These are phyloP conservation scores for Drosophila baimaii DNA, from an alignment of 1,140 invertebrate genomes.

Conservation along the genomic window DNA sequence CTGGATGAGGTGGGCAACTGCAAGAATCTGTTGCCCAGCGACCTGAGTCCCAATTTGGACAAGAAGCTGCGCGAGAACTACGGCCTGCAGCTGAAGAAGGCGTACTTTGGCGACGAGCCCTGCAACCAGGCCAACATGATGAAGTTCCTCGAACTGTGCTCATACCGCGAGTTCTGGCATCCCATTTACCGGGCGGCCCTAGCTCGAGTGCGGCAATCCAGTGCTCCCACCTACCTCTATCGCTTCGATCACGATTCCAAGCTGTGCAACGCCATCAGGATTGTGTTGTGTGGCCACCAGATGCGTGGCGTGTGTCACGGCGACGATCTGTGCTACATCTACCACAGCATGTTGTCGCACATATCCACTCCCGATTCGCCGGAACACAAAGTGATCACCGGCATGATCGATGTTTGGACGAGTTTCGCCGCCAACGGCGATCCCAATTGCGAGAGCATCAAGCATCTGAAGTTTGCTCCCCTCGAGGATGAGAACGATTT, in stretches of 20 bases:
- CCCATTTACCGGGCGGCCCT: slow-evolving; percentile 81
- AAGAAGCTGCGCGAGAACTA: slow-evolving; percentile 59
- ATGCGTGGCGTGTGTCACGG: slow-evolving; percentile 86
- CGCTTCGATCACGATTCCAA: slow-evolving; percentile 84
- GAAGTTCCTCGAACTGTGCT: slow-evolving; percentile 75
- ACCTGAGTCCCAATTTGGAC: slow-evolving; percentile 57
- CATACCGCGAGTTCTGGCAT: slow-evolving; percentile 84
- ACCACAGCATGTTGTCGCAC: slow-evolving; percentile 84
- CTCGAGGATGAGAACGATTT: slow-evolving; percentile 62
- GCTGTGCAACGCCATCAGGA: slow-evolving; percentile 70
- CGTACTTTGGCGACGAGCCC: slow-evolving; percentile 68
- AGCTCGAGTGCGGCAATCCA: slow-evolving; percentile 61
- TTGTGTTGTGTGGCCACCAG: slow-evolving; percentile 70
- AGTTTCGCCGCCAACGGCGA: slow-evolving; percentile 84
- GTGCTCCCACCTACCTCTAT: slow-evolving; percentile 84
- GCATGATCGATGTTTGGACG: slow-evolving; percentile 85
- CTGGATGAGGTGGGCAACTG: slow-evolving; percentile 72
- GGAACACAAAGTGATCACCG: slow-evolving; percentile 78
- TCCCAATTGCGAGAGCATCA: slow-evolving; percentile 73
- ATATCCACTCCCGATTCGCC: slow-evolving; percentile 72
- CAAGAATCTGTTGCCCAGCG: slow-evolving; percentile 65
- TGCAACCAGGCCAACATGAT: slow-evolving; percentile 70
- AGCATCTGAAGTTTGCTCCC: slow-evolving; percentile 72
- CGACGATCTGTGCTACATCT: slow-evolving; percentile 88
- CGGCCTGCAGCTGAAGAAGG: slow-evolving; percentile 60